Evolutionary conservation across 2,797 vertebrate species (phyloP).

Genomic region (Dromococcyx pavoninus): DNA sequence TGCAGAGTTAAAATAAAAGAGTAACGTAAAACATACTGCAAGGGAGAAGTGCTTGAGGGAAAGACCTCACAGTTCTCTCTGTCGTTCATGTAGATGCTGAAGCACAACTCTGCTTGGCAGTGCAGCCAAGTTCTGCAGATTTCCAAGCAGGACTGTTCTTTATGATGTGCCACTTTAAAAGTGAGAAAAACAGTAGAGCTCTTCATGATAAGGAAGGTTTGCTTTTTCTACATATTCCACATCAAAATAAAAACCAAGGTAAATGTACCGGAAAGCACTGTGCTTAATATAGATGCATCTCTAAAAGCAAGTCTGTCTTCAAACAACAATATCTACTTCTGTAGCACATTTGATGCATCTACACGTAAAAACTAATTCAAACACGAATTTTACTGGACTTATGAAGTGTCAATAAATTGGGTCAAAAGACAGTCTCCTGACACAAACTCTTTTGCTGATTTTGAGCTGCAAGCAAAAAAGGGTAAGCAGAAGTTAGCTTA

Average conservation of each 20-base stretch:
- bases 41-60: not conserved
- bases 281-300: not conserved
- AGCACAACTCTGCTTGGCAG: not conserved
- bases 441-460: not conserved
- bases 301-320: not conserved
- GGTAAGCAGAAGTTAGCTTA: not conserved
- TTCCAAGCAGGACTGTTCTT: not conserved
- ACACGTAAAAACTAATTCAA: not conserved
- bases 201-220: not conserved
- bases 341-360: not conserved
- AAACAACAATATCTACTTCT: not conserved
- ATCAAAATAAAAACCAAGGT: not conserved
- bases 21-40: not conserved
- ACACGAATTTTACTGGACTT: rapidly evolving
- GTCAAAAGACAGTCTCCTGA: not conserved
- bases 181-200: not conserved
- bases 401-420: not conserved
- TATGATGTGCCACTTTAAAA: not conserved
- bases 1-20: not conserved
- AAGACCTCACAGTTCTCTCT: not conserved
- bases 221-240: not conserved
- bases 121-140: not conserved
- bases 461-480: not conserved
- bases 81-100: not conserved
- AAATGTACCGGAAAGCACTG: not conserved